Evolutionary conservation across 2,888 invertebrate genomes (phyloP), one percentile per base, ranked within the genome.

Genomic region (Omphaloscelis lunosa): DNA sequence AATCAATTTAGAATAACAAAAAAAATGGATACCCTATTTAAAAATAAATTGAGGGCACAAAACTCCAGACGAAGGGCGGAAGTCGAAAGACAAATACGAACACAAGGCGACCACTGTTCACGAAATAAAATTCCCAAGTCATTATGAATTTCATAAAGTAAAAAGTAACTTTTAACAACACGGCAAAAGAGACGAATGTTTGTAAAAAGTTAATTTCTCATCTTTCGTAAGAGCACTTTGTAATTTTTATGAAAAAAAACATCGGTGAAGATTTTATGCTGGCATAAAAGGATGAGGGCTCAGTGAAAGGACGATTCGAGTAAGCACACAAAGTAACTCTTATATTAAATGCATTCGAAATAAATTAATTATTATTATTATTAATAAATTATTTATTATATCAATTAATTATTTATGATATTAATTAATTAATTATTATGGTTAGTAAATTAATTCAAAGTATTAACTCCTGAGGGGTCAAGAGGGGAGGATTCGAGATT

Each of bases 171-270:
- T 91, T 91, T 92, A 90, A 91, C 91, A 90, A 91, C 90, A 86
- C 88, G 82, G 83, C 82, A 86, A 83, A 78, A 69, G 82, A 86
- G 87, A 91, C 85, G 88, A 90, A 93, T 91, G 89, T 88, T 88
- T 87, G 89, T 84, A 89, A 90, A 92, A 93, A 92, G 90, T 91
- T 90, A 91, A 92, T 93, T 90, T 89, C 83, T 92, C 89, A 88
- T 91, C 80, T 82, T 81, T 84, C 83, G 80, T 89, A 79, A 89
- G 84, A 82, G 87, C 86, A 90, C 90, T 90, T 90, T 83, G 87
- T 89, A 77, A 84, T 87, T 69, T 81, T 87, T 79, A 58, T 83
- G 78, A 65, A 74, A 59, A 84, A 84, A 88, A 87, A 89, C 84
- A 86, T 83, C 58, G 67, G 73, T 56, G 79, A 83, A 85, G 80